phyloP scores from a whole-genome alignment of 2,888 invertebrate species.

The Scaeva pyrastri region DNA sequence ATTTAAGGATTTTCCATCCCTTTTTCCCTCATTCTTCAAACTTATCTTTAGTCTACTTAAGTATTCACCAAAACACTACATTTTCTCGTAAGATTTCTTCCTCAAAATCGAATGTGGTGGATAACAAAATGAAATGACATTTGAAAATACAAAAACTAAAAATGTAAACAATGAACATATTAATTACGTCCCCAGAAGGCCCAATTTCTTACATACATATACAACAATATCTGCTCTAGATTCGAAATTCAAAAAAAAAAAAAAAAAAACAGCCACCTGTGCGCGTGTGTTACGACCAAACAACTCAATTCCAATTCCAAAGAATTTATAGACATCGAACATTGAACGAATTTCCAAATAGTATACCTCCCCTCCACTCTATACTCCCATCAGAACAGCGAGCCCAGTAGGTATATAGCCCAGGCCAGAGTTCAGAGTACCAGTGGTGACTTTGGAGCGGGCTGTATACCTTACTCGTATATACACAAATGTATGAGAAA shows the following conservation, averaged over 20 bases:
- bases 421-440: too few relatives aligned
- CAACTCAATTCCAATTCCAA: constrained; percentile 60
- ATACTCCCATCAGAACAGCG: not conserved
- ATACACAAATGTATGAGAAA: not conserved
- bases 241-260: not conserved
- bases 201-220: not conserved
- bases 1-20: too few relatives aligned
- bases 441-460: not conserved
- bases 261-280: constrained; percentile 53
- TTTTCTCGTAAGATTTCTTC: too few relatives aligned
- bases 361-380: constrained; percentile 23
- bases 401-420: too few relatives aligned
- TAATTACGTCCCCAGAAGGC: constrained; percentile 5
- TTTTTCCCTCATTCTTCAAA: too few relatives aligned
- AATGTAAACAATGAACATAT: not conserved
- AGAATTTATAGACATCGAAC: constrained; percentile 65
- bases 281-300: constrained; percentile 60
- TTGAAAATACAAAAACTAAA: not conserved
- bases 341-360: constrained; percentile 41
- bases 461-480: not conserved
- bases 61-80: too few relatives aligned
- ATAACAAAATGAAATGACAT: too few relatives aligned
- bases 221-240: not conserved
- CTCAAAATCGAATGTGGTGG: too few relatives aligned
- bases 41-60: too few relatives aligned